Evolutionary conservation across 2,888 invertebrate genomes (phyloP).

Genomic region (Amphimallon solstitiale): DNA sequence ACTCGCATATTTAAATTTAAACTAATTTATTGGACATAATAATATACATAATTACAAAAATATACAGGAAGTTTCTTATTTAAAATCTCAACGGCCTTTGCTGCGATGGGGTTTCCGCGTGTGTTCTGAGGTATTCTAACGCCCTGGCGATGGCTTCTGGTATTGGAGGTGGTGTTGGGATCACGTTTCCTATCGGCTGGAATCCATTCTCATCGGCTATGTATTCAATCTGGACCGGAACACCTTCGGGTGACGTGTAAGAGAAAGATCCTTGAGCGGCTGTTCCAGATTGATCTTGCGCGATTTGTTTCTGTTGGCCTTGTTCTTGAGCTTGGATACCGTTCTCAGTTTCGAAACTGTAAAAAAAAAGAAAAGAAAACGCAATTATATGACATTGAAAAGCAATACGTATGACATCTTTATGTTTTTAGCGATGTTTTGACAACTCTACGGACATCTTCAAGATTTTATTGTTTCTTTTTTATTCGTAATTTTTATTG

Average conservation of each 20-base stretch:
- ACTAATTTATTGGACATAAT: slow-evolving; percentile 20
- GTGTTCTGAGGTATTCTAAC: slow-evolving; percentile 69
- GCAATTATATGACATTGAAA: too few relatives aligned
- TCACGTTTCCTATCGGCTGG: slow-evolving; percentile 67
- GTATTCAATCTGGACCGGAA: slow-evolving; percentile 69
- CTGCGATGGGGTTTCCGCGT: slow-evolving; percentile 66
- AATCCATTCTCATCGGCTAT: slow-evolving; percentile 72
- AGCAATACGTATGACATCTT: too few relatives aligned
- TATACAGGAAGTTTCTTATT: slow-evolving; percentile 10
- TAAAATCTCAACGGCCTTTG: slow-evolving; percentile 26
- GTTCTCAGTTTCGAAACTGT: slow-evolving; percentile 69
- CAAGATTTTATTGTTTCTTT: too few relatives aligned
- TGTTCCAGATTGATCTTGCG: slow-evolving; percentile 21
- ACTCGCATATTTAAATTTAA: slow-evolving; percentile 1
- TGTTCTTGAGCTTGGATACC: slow-evolving; percentile 66
- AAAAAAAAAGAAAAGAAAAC: slow-evolving; percentile 14
- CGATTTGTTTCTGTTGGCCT: slow-evolving; percentile 66
- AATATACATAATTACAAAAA: slow-evolving; percentile 14
- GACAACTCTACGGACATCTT: too few relatives aligned
- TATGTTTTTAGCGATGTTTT: too few relatives aligned
- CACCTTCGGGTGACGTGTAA: slow-evolving; percentile 73
- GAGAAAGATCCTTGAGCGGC: slow-evolving; percentile 70
- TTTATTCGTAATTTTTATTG: too few relatives aligned
- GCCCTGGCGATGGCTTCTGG: slow-evolving; percentile 54
- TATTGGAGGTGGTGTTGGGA: slow-evolving; percentile 60